Conservation (phyloP, 1,140 invertebrate species). For the Bombus pyrosoma region DNA sequence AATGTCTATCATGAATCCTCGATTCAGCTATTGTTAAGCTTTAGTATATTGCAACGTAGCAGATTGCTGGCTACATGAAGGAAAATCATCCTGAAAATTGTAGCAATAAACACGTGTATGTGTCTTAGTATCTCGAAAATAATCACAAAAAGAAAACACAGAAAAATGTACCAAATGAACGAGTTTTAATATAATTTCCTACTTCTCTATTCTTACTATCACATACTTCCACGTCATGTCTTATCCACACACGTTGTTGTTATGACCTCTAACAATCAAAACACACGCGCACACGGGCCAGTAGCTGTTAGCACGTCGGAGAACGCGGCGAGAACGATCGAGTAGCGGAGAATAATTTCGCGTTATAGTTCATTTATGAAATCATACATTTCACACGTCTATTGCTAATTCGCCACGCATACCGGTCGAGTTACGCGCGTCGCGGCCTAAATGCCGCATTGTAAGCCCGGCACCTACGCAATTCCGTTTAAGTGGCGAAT, state of each 20-base stretch:
- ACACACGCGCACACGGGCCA: fast-evolving
- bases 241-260: neutral
- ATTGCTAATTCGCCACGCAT: slow-evolving; percentile 21
- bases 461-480: slow-evolving; percentile 49
- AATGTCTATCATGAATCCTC: no score
- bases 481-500: slow-evolving; percentile 64
- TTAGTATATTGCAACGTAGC: no score
- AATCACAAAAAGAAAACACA: no score
- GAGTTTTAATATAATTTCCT: no score
- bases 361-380: slow-evolving; percentile 56
- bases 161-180: no score
- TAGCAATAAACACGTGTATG: no score
- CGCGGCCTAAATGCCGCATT: slow-evolving; percentile 60
- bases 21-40: no score
- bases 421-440: slow-evolving; percentile 38
- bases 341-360: slow-evolving; percentile 36
- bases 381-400: slow-evolving; percentile 51
- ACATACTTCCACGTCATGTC: no score
- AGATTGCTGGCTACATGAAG: no score
- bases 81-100: no score
- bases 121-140: no score
- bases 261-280: neutral
- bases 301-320: neutral
- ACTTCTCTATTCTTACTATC: no score
- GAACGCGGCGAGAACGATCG: neutral